Evolutionary conservation across 1,140 invertebrate species (phyloP), one percentile per base, ranked within the genome.

Genomic region (Lepidotrigona ventralis): DNA sequence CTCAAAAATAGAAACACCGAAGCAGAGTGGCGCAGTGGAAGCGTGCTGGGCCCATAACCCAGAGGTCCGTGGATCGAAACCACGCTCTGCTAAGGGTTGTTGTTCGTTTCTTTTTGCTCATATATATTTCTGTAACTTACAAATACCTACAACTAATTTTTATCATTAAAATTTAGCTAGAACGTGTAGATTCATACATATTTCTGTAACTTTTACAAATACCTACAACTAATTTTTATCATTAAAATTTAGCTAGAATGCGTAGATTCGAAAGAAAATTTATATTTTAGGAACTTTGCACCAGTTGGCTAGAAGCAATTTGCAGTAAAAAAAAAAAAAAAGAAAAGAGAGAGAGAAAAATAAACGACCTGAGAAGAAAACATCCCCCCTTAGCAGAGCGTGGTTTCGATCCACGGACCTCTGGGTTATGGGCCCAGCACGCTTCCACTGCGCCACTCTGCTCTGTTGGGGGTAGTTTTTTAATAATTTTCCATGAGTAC

Each of bases 371-470:
- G 0, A 15, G 2, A 4, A 0, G 63, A 64, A 29, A 64, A 29
- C 26, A 64, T 26, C n/a, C 26, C 23, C n/a, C 81, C 1, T 33
- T 87, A 88, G 97, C 97, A 98, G 97, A 97, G 96, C 96, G 96
- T 97, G 96, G 97, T 98, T 98, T 98, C 97, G 97, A 98, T 98
- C 97, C 96, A 97, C 97, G 96, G 97, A 98, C 98, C 97, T 98
- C 97, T 98, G 97, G 97, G 97, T 98, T 98, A 98, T 98, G 97
- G 97, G 97, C 97, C 98, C 97, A 98, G 97, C 97, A 98, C 98
- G 97, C 97, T 98, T 98, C 98, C 97, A 97, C 97, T 98, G 97
- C 97, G 97, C 98, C 98, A 98, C 97, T 98, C 97, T 98, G 98
- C 96, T 97, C 56, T 0, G 11, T 9, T 56, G 69, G 1, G 58